Evolutionary conservation across 2,888 invertebrate species (phyloP).

Genomic region (Andrena trimmerana): DNA sequence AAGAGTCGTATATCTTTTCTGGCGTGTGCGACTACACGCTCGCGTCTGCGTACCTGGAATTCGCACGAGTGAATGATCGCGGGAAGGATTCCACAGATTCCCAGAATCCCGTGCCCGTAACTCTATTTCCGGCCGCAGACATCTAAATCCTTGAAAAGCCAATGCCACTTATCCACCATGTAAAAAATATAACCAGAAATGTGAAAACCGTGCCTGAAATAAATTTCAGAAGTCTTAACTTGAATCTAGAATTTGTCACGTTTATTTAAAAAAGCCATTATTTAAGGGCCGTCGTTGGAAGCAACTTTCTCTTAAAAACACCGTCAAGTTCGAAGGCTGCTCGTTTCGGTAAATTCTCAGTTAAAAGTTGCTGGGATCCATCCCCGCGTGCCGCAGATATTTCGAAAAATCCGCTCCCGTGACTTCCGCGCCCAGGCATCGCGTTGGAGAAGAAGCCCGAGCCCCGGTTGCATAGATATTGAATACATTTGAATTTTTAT

Average conservation of each 20-base stretch:
- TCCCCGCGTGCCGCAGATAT: neutral
- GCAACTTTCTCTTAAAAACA: neutral
- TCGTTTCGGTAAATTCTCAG: too few species aligned
- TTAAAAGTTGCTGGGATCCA: neutral
- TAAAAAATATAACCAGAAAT: neutral
- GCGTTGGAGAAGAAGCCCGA: neutral
- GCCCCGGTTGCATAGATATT: neutral
- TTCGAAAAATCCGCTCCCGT: neutral
- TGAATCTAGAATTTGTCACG: too few species aligned
- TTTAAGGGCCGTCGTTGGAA: too few species aligned
- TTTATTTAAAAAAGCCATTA: too few species aligned
- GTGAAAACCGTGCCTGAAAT: too few species aligned
- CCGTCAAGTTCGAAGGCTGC: neutral
- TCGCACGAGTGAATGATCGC: conserved; percentile 48
- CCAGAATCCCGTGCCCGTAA: conserved; percentile 42
- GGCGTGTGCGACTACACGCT: neutral
- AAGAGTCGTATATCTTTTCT: conserved; percentile 42
- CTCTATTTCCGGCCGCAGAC: conserved; percentile 38
- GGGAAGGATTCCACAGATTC: conserved; percentile 52
- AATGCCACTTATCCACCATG: neutral
- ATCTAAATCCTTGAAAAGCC: conserved; percentile 3
- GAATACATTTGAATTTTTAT: conserved; percentile 11
- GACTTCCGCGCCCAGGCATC: neutral
- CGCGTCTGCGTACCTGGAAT: conserved; percentile 36
- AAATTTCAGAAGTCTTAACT: too few species aligned